phyloP scores from a whole-genome alignment of 2,888 invertebrate species.

The Nemotelus nigrinus region DNA sequence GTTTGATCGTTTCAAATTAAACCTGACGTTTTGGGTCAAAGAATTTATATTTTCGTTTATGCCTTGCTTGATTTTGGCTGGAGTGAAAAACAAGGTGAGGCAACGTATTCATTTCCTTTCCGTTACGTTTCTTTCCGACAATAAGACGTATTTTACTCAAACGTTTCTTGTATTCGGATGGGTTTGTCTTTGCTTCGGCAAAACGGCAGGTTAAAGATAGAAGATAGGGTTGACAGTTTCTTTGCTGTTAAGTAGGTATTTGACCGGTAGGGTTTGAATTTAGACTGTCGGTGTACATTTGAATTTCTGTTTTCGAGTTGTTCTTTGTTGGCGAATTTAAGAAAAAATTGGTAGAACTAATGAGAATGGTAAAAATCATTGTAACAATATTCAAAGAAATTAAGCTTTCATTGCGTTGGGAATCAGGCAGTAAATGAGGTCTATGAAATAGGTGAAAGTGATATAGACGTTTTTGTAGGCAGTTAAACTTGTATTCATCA shows the following conservation, averaged over 20 bases:
- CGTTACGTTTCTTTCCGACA: background rate
- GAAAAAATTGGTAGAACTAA: too few species aligned
- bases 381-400: too few species aligned
- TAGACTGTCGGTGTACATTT: too few species aligned
- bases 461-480: too few species aligned
- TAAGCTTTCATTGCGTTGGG: too few species aligned
- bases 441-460: too few species aligned
- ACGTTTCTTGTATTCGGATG: background rate
- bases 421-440: too few species aligned
- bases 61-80: background rate
- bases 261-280: too few species aligned
- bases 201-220: background rate
- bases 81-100: background rate
- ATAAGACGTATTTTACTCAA: background rate
- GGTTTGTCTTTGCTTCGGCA: background rate
- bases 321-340: background rate
- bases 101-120: background rate
- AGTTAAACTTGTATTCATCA: too few species aligned
- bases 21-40: slow-evolving; percentile 26
- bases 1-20: slow-evolving; percentile 22
- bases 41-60: background rate
- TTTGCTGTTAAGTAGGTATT: background rate
- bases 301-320: too few species aligned
- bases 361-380: too few species aligned
- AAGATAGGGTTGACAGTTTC: slow-evolving; percentile 23